A percentile compares a stretch with the other conserved stretches of the same genome.
Evolutionary conservation across 2,888 invertebrate species (phyloP).

Genomic region (Leptothorax acervorum): DNA sequence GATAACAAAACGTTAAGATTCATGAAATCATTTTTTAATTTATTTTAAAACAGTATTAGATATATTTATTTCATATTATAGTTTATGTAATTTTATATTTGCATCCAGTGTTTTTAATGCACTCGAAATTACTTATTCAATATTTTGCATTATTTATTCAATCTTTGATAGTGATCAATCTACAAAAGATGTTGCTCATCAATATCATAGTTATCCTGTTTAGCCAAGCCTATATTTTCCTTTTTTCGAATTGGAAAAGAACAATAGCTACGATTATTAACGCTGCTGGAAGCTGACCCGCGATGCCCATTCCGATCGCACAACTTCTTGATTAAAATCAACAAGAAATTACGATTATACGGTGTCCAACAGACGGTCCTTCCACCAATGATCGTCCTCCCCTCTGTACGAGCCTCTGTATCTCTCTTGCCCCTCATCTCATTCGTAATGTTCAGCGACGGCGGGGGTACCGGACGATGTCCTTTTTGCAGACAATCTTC

Average conservation of each 20-base stretch:
- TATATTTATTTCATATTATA: background rate
- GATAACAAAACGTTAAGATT: background rate
- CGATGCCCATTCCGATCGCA: slow-evolving; percentile 53
- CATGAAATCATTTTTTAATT: background rate
- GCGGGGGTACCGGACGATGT: slow-evolving; percentile 79
- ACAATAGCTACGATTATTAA: slow-evolving; percentile 30
- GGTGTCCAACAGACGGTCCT: slow-evolving; percentile 68
- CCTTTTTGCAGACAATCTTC: slow-evolving; percentile 85
- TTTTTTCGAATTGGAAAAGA: slow-evolving; percentile 9
- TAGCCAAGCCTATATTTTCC: background rate
- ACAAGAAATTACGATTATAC: slow-evolving; percentile 73
- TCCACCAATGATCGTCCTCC: slow-evolving; percentile 52
- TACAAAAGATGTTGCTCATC: background rate
- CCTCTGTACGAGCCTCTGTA: no score
- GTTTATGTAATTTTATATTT: background rate
- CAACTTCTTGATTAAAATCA: slow-evolving; percentile 71
- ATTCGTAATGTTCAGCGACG: slow-evolving; percentile 71
- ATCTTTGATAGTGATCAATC: background rate
- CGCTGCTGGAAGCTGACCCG: slow-evolving; percentile 33
- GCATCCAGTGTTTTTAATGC: background rate
- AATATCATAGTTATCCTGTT: background rate
- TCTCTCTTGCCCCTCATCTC: slow-evolving; percentile 64
- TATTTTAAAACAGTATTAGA: background rate
- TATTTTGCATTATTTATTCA: background rate
- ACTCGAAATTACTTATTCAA: background rate